These are phyloP conservation scores for Anguilla japonica DNA, from an alignment of 2,113 vertebrate genomes.

Conservation along the genomic window DNA sequence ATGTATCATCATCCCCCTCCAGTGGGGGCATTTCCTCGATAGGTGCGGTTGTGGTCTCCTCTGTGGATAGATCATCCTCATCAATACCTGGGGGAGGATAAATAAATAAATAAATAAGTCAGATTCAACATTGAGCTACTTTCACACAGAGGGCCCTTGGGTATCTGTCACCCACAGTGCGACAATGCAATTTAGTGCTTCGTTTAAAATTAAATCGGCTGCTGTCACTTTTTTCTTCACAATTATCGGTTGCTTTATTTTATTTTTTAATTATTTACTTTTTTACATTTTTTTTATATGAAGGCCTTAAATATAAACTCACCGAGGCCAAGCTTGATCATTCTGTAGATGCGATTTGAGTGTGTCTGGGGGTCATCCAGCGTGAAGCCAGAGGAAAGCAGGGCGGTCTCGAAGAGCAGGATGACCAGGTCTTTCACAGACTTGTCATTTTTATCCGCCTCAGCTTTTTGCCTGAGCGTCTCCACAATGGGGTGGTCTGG, in stretches of 20 bases:
- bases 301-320: neutral
- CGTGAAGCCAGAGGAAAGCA: constrained; percentile 63
- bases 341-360: constrained; percentile 57
- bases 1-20: constrained; percentile 78
- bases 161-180: neutral
- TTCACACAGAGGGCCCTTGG: neutral
- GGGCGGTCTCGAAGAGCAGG: constrained; percentile 1
- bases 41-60: neutral
- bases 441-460: constrained; percentile 75
- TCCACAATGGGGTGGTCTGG: constrained; percentile 74
- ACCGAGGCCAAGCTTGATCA: constrained; percentile 54
- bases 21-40: constrained; percentile 78
- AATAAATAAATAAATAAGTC: neutral
- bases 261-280: constrained; percentile 13
- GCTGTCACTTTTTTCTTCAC: too few relatives aligned
- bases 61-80: neutral
- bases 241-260: neutral
- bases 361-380: constrained; percentile 77
- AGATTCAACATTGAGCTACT: neutral
- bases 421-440: constrained; percentile 76
- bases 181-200: neutral
- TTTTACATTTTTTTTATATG: neutral
- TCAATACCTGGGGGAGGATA: neutral
- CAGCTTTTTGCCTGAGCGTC: constrained; percentile 70
- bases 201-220: neutral